Percentiles rank a stretch among this genome's conserved stretches.
Conservation (phyloP, 2,113 vertebrate genomes). For the Rhinopithecus roxellana region DNA sequence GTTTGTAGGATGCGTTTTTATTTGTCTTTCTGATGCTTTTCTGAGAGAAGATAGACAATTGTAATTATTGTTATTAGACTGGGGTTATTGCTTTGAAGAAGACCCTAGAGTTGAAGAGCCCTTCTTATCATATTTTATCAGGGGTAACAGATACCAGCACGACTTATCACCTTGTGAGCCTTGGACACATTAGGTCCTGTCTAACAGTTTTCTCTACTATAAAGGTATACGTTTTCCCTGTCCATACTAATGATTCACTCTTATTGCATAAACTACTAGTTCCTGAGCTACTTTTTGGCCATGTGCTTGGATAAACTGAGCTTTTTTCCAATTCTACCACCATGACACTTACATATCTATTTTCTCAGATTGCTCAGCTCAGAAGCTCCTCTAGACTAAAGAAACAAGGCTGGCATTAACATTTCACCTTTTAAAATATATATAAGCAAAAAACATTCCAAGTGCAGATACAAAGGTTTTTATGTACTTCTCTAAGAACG, state of each 20-base stretch:
- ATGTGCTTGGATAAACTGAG: neutral
- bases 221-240: neutral
- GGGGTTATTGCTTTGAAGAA: neutral
- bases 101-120: too few species aligned
- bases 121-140: neutral
- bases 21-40: neutral
- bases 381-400: neutral
- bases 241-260: neutral
- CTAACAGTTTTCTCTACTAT: neutral
- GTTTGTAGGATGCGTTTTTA: neutral
- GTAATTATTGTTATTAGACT: neutral
- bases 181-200: too few species aligned
- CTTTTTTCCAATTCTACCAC: neutral
- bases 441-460: neutral
- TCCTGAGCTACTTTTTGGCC: neutral
- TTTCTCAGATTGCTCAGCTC: neutral
- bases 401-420: neutral
- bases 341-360: neutral
- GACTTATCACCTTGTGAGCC: neutral
- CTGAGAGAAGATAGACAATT: neutral
- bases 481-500: neutral
- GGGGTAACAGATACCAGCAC: fast-evolving
- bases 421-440: neutral
- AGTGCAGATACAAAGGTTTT: neutral
- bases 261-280: neutral